Evolutionary conservation across 2,888 invertebrate genomes (phyloP).

Genomic region (Drosophila formosana): DNA sequence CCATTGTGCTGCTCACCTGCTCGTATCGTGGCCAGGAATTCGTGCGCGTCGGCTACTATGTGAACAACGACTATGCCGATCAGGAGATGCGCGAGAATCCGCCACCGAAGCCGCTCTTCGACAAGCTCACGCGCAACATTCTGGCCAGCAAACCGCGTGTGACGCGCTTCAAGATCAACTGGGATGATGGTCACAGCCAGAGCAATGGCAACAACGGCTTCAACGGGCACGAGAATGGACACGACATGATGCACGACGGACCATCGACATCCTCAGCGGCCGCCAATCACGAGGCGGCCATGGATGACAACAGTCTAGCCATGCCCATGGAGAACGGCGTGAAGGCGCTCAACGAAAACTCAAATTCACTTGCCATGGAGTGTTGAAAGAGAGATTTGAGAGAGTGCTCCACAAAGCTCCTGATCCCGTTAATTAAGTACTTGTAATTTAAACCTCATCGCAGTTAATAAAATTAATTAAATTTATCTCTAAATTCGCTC

Average conservation of each 20-base stretch:
- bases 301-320: slow-evolving; percentile 84
- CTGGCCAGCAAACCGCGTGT: slow-evolving; percentile 95
- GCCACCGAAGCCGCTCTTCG: slow-evolving; percentile 95
- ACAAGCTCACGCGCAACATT: slow-evolving; percentile 91
- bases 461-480: slow-evolving; percentile 66
- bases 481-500: slow-evolving; percentile 24
- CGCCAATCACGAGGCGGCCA: slow-evolving; percentile 66
- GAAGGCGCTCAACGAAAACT: slow-evolving; percentile 84
- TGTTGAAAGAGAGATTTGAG: slow-evolving; percentile 70
- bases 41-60: slow-evolving; percentile 98
- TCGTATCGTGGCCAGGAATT: slow-evolving; percentile 97
- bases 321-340: slow-evolving; percentile 83
- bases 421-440: slow-evolving; percentile 65
- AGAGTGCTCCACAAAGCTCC: slow-evolving; percentile 5
- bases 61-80: slow-evolving; percentile 98
- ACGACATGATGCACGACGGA: slow-evolving; percentile 59
- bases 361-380: slow-evolving; percentile 85
- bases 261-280: slow-evolving; percentile 69
- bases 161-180: slow-evolving; percentile 98
- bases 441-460: slow-evolving; percentile 63
- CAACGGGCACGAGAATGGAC: slow-evolving; percentile 61
- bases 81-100: slow-evolving; percentile 97
- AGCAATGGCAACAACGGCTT: slow-evolving; percentile 47
- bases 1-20: slow-evolving; percentile 97
- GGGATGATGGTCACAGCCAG: slow-evolving; percentile 90